Evolutionary conservation across 1,140 invertebrate genomes (phyloP).

Genomic region (Aphaenogaster ashmeadi): DNA sequence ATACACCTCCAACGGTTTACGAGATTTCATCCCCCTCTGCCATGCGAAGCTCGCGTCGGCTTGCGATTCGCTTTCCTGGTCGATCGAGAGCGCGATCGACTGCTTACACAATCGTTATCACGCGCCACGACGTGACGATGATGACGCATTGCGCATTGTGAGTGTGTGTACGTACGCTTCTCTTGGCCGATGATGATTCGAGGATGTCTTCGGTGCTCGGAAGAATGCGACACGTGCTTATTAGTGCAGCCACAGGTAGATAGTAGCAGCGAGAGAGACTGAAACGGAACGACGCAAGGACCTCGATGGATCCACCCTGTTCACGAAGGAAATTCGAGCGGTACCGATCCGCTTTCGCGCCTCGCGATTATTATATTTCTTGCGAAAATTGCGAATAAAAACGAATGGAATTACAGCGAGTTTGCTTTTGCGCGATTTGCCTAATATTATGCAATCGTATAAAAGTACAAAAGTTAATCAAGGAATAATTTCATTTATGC

Average conservation of each 20-base stretch:
- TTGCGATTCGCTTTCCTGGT: neutral
- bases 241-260: conserved; percentile 70
- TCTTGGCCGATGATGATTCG: conserved; percentile 46
- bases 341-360: neutral
- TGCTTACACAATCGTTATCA: neutral
- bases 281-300: conserved; percentile 72
- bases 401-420: neutral
- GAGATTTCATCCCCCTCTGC: neutral
- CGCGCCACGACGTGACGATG: conserved; percentile 18
- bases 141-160: conserved; percentile 33
- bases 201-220: conserved; percentile 67
- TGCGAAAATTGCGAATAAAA: neutral
- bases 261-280: conserved; percentile 64
- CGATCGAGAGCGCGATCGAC: conserved; percentile 16
- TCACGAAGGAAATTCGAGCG: neutral
- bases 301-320: conserved; percentile 24
- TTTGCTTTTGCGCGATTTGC: neutral
- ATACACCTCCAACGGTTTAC: neutral
- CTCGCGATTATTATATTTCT: neutral
- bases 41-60: neutral
- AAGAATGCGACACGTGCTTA: conserved; percentile 69
- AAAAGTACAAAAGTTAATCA: neutral
- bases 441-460: conserved; percentile 13
- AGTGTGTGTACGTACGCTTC: conserved; percentile 65
- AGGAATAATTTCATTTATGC: neutral